Percentiles rank a stretch among this genome's conserved stretches.
These are phyloP conservation scores for Heliconius erato DNA, from an alignment of 2,888 invertebrate species.

Conservation along the genomic window DNA sequence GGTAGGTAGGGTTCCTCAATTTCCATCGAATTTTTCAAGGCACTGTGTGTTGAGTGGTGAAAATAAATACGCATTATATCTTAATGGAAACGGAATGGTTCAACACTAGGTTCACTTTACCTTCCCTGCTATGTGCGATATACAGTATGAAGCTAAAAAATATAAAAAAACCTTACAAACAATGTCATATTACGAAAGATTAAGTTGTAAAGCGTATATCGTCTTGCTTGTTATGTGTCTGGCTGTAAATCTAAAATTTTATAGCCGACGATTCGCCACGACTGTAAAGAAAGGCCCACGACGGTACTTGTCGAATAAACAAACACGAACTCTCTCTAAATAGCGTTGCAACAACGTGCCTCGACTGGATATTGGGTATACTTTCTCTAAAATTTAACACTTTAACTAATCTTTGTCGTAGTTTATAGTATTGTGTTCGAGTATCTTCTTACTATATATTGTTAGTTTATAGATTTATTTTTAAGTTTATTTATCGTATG, in stretches of 20 bases:
- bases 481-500: no score
- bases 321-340: slow-evolving; percentile 37
- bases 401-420: background rate
- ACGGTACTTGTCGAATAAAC: slow-evolving; percentile 35
- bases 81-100: no score
- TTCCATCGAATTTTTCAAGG: no score
- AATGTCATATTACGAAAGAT: background rate
- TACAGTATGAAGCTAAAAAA: no score
- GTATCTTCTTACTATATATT: background rate
- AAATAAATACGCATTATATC: no score
- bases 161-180: no score
- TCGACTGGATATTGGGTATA: slow-evolving; percentile 1
- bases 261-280: slow-evolving; percentile 22
- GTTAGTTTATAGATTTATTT: background rate
- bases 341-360: slow-evolving; percentile 36
- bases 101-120: no score
- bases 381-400: slow-evolving; percentile 12
- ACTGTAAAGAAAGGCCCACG: slow-evolving; percentile 33
- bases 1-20: no score
- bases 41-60: no score
- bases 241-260: slow-evolving; percentile 24
- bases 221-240: slow-evolving; percentile 10
- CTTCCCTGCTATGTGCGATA: no score
- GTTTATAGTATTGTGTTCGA: background rate
- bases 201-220: slow-evolving; percentile 24